Evolutionary conservation across 2,113 vertebrate species (phyloP), one percentile per base, ranked within the genome.

Genomic region (Zeus faber): DNA sequence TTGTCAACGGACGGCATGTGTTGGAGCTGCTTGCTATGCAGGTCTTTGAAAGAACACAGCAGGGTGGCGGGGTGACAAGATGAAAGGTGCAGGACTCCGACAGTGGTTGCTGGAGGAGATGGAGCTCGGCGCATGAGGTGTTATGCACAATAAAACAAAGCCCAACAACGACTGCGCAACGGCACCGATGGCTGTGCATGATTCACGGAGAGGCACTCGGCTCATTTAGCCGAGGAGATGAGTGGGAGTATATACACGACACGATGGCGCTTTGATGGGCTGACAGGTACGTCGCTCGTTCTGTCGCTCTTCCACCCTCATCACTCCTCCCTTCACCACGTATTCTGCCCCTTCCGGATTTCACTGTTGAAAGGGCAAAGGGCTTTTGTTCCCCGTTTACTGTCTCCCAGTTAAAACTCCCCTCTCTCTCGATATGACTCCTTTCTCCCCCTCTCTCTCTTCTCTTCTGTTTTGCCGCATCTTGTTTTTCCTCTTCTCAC

Each of bases 201-300:
- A 73, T 58, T 71, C 64, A 76, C 68, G 54, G 72, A 77, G 65
- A 73, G 59, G 63, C 74, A 69, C 71, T 79, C 77, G 83, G 69
- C 83, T 91, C 86, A 87, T 90, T 88, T 87, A 73, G 80, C 66
- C 69, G 76, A 73, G 54, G 52, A 68, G 70, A 82, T 62, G 73
- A 85, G 73, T 76, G 62, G 72, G 72, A 60, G 77, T 65, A 75
- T 67, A 68, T 58, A 70, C 77, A 71, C 51, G 74, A 79, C 77
- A 77, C 18, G 56, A 66, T 55, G 49, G 68, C 27, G 58, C 69
- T 85, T 84, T 82, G 81, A 80, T 76, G 73, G 66, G 6, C 61
- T 82, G 82, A 81, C 76, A 82, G 83, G 77, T 84, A 65, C 66
- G 64, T 79, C 50, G 80, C 70, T 77, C 67, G 57, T 76, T 79